Conservation (phyloP, 2,797 vertebrate species). For the Passerculus sandwichensis region DNA sequence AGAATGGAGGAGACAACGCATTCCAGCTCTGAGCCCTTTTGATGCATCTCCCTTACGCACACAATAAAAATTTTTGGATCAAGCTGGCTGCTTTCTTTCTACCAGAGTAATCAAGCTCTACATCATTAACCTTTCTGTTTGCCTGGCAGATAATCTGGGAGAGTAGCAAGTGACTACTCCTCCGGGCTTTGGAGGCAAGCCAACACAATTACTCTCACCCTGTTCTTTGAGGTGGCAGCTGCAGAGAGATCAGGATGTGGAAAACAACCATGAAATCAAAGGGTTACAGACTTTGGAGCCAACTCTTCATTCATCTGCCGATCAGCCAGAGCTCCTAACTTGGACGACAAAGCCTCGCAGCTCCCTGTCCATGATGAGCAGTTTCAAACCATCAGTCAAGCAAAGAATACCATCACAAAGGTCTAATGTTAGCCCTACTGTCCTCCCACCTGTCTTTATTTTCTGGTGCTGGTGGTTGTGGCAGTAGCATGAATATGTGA, state of each 20-base stretch:
- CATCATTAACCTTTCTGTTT: constrained; percentile 70
- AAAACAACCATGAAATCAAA: constrained; percentile 20
- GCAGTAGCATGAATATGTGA: not conserved
- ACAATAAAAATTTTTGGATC: constrained; percentile 48
- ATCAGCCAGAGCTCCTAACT: not conserved
- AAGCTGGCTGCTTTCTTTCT: constrained; percentile 55
- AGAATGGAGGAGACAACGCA: not conserved
- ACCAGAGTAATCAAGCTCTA: constrained; percentile 58
- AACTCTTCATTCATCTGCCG: constrained; percentile 3
- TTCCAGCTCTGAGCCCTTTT: not conserved
- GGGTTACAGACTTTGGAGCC: constrained; percentile 12
- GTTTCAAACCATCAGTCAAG: constrained; percentile 5
- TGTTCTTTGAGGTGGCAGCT: constrained; percentile 54
- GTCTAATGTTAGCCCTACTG: not conserved
- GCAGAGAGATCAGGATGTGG: constrained; percentile 22
- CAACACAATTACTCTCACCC: constrained; percentile 63
- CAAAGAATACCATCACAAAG: not conserved
- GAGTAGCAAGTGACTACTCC: constrained; percentile 39
- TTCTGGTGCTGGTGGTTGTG: not conserved
- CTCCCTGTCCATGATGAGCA: not conserved
- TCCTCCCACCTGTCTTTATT: constrained; percentile 45
- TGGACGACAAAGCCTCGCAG: not conserved
- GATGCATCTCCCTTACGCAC: not conserved
- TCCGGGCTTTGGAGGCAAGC: constrained; percentile 43
- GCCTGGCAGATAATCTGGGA: constrained; percentile 47